Conservation (phyloP, 1,140 invertebrate species). For the Caenorhabditis inopinata region DNA sequence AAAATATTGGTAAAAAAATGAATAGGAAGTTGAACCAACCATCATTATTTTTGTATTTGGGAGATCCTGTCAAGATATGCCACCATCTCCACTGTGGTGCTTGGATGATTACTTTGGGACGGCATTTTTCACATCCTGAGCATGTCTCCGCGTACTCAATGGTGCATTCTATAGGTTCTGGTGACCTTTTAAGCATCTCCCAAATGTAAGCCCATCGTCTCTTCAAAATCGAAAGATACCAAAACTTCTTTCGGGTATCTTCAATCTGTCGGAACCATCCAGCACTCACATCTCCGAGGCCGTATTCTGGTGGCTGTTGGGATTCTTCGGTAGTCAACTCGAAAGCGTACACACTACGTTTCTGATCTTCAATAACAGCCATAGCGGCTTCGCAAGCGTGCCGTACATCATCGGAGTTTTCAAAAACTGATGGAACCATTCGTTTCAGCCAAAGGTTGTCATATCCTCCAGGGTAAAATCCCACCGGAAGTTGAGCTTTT, state of each 20-base stretch:
- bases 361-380: slow-evolving; percentile 48
- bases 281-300: slow-evolving; percentile 41
- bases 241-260: slow-evolving; percentile 47
- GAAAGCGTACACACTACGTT: slow-evolving; percentile 22
- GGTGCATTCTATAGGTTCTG: slow-evolving; percentile 26
- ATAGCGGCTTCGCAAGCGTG: slow-evolving; percentile 47
- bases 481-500: slow-evolving; percentile 42
- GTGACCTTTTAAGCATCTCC: slow-evolving; percentile 49
- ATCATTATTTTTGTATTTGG: slow-evolving; percentile 33
- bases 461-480: slow-evolving; percentile 50
- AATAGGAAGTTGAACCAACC: background rate
- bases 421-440: slow-evolving; percentile 44
- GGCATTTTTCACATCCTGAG: slow-evolving; percentile 42
- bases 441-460: slow-evolving; percentile 45
- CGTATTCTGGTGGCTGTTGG: slow-evolving; percentile 25
- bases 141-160: slow-evolving; percentile 46
- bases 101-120: slow-evolving; percentile 36
- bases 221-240: slow-evolving; percentile 47
- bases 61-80: slow-evolving; percentile 49
- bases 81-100: slow-evolving; percentile 50
- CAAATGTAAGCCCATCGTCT: slow-evolving; percentile 50
- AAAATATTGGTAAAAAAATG: slow-evolving; percentile 25
- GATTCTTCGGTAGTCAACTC: slow-evolving; percentile 22
- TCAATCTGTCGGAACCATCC: slow-evolving; percentile 52
- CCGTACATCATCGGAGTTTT: slow-evolving; percentile 41